These are phyloP conservation scores for Pagrus major DNA, from an alignment of 2,113 vertebrate genomes.

Conservation along the genomic window DNA sequence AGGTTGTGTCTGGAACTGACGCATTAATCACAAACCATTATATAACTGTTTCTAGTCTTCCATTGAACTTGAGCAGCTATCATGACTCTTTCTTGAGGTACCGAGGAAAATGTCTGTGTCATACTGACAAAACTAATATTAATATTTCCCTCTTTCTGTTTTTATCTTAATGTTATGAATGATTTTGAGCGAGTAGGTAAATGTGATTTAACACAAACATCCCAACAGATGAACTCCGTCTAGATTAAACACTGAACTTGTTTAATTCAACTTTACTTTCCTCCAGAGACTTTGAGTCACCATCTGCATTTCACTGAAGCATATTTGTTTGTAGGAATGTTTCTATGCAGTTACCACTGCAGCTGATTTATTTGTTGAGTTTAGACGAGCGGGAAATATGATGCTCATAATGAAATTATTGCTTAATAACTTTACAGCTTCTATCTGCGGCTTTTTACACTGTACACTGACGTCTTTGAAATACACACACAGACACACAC, in stretches of 20 bases:
- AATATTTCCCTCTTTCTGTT: neutral
- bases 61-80: neutral
- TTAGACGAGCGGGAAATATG: neutral
- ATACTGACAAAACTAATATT: neutral
- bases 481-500: neutral
- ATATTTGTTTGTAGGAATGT: neutral
- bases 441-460: neutral
- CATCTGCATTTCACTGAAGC: neutral
- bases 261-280: neutral
- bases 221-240: neutral
- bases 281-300: neutral
- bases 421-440: conserved; percentile 11
- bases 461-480: neutral
- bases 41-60: neutral
- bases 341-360: neutral
- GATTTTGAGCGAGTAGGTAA: neutral
- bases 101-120: neutral
- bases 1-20: neutral
- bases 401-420: conserved; percentile 9
- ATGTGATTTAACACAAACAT: too few species aligned
- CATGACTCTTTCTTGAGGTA: neutral
- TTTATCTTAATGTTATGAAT: neutral
- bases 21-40: neutral
- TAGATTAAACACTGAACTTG: neutral
- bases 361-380: neutral